Evolutionary conservation across 64 coral and sea anemone genomes (phyloP).

Genomic region (Porites australiensis): DNA sequence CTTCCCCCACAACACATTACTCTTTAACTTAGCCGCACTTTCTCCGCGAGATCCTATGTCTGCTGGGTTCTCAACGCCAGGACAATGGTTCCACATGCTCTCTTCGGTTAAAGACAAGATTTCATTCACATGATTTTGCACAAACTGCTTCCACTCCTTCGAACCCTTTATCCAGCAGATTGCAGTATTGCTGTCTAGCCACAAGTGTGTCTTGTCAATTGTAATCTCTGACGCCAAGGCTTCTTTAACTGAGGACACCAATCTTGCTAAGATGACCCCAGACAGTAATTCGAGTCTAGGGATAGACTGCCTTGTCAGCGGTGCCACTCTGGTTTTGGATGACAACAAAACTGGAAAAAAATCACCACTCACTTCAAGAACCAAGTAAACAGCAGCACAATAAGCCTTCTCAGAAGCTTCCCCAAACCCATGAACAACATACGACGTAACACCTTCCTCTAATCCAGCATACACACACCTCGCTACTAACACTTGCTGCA

Average conservation of each 20-base stretch:
- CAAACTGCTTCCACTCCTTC: slow-evolving; percentile 53
- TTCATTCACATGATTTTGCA: slow-evolving; percentile 17
- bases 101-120: slow-evolving; percentile 13
- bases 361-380: too few species aligned
- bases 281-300: slow-evolving; percentile 40
- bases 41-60: slow-evolving; percentile 16
- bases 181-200: slow-evolving; percentile 37
- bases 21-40: not conserved
- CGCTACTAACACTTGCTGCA: slow-evolving; percentile 42
- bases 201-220: not conserved
- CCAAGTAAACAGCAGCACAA: slow-evolving; percentile 61
- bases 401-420: slow-evolving; percentile 21
- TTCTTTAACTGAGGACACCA: slow-evolving; percentile 2
- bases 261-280: not conserved
- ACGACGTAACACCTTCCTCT: not conserved
- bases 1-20: slow-evolving; percentile 5
- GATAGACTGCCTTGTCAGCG: not conserved
- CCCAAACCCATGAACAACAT: slow-evolving; percentile 48
- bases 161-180: slow-evolving; percentile 52
- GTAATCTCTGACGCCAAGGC: not conserved
- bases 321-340: slow-evolving; percentile 3
- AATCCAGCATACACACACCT: slow-evolving; percentile 36
- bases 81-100: slow-evolving; percentile 45
- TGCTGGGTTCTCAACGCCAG: slow-evolving; percentile 22
- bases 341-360: not conserved